Base-by-base conservation (phyloP, 1,140 invertebrate species). In the silkworm (Bombyx mori) region DNA sequence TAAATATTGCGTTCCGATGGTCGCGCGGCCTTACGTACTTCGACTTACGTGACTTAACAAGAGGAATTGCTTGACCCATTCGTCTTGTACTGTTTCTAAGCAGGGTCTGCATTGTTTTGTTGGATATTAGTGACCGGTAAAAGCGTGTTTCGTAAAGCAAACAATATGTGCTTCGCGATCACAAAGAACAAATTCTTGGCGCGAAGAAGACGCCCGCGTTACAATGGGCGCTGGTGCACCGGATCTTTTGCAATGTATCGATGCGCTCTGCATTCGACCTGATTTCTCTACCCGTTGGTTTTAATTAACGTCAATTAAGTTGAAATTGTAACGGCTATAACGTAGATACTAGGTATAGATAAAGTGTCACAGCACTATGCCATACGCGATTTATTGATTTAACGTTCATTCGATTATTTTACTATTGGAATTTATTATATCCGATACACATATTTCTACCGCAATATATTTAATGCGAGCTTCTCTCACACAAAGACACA, bases 181-280 rank as follows among this genome's bases (percentile, higher is more conserved):
- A 12, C 42, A n/a, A 8, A 48, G 26, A 35, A 35, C 26, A 35
- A 35, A 35, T 35, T 35, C 26, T 35, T 35, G 26, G 26, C 26
- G 26, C 26, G 26, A 35, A 35, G 26, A 35, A 35, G 26, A 35
- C 2, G 26, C 26, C 26, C 26, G 26, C 26, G 26, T 35, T 35
- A 35, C 26, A 35, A 35, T 35, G 26, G 26, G 26, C 26, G 26
- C 26, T 35, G 26, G 26, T 52, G 42, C 58, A 51, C 61, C 66
- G 71, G 71, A 71, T 68, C 71, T 73, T 60, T 71, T 67, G 71
- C 66, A 73, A 73, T 18, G 47, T 55, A 59, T 64, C 62, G 59
- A 62, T 61, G 61, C 66, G 60, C 59, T 52, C 26, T 22, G 22
- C 51, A 60, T 60, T 48, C 53, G 63, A 60, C 56, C 59, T 54